Evolutionary conservation across 2,888 invertebrate species (phyloP).

Genomic region (Trachelus iudaicus): DNA sequence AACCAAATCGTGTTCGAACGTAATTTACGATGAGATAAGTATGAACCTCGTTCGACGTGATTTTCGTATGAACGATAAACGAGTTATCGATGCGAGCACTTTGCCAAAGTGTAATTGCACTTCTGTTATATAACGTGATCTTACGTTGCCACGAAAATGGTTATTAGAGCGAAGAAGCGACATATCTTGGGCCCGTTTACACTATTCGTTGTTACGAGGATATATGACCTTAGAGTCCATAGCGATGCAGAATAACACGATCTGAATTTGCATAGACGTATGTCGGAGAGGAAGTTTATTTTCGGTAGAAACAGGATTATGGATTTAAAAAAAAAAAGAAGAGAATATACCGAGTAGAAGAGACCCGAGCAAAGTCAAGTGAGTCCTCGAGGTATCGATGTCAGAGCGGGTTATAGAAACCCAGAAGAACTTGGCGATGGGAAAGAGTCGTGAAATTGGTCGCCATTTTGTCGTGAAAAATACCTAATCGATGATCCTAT

Average conservation of each 20-base stretch:
- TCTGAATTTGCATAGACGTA: background rate
- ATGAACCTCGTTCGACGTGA: no score
- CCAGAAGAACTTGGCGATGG: background rate
- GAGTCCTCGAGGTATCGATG: background rate
- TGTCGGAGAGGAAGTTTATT: background rate
- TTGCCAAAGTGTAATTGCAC: no score
- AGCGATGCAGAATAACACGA: background rate
- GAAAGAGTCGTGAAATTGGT: background rate
- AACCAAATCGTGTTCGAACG: no score
- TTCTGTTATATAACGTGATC: no score
- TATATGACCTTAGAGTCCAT: background rate
- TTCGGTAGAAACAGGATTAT: background rate
- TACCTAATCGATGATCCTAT: background rate
- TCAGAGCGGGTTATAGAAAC: background rate
- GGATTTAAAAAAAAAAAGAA: background rate
- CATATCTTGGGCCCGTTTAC: no score
- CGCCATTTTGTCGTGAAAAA: background rate
- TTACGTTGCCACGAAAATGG: no score
- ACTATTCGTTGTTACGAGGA: no score
- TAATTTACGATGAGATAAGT: no score
- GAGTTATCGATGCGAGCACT: no score
- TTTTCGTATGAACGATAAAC: no score
- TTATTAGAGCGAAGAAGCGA: no score
- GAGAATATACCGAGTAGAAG: background rate
- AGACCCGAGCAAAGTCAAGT: background rate